A percentile compares a stretch with the other conserved stretches of the same genome.
These are phyloP conservation scores for Dicentrarchus labrax DNA, from an alignment of 2,113 vertebrate genomes.

Conservation along the genomic window DNA sequence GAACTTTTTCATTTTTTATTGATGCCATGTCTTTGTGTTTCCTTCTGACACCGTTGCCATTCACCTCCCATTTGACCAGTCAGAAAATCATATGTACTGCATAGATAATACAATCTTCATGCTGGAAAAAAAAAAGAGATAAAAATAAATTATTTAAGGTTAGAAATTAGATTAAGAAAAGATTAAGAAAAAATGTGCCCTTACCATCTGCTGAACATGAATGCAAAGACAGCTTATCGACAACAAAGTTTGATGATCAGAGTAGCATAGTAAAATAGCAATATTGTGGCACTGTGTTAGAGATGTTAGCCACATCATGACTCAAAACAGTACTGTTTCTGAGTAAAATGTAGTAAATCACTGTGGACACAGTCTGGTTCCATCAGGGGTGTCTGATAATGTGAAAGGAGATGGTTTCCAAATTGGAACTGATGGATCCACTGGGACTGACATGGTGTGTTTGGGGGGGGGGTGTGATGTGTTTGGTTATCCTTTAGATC, in stretches of 20 bases:
- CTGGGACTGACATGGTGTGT: constrained; percentile 33
- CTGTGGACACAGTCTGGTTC: constrained; percentile 9
- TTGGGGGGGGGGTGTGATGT: background rate
- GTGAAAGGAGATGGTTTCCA: constrained; percentile 37
- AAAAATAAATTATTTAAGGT: too few species aligned
- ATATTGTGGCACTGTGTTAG: background rate
- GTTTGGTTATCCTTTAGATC: background rate
- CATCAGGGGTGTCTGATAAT: constrained; percentile 37
- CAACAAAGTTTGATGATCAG: too few species aligned
- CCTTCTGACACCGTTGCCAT: too few species aligned
- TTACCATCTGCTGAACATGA: background rate
- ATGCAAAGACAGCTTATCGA: background rate
- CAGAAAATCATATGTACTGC: too few species aligned
- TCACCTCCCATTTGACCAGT: too few species aligned
- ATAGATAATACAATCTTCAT: too few species aligned
- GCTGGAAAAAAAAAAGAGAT: too few species aligned
- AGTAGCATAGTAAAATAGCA: too few species aligned
- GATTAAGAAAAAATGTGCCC: too few species aligned
- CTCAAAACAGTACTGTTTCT: background rate
- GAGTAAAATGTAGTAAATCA: background rate
- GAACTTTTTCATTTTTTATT: too few species aligned
- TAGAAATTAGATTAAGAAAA: too few species aligned
- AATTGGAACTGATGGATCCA: constrained; percentile 55
- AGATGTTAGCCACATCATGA: background rate
- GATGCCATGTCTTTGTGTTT: too few species aligned